Evolutionary conservation across 2,113 vertebrate species (phyloP).

Genomic region (Pseudopodoces humilis): DNA sequence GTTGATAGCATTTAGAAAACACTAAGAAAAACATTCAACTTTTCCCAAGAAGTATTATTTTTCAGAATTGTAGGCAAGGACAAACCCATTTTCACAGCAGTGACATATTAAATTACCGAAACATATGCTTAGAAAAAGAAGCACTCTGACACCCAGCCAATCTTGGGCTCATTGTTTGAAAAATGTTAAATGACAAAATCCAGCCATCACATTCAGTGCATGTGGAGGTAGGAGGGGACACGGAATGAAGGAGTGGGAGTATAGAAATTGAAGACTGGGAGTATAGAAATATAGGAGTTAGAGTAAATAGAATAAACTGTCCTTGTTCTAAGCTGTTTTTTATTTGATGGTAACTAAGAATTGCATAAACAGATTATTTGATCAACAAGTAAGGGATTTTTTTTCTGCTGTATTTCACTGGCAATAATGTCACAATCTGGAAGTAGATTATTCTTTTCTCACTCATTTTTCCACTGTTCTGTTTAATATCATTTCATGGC

Average conservation of each 20-base stretch:
- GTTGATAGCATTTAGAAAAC: neutral
- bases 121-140: neutral
- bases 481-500: neutral
- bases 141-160: neutral
- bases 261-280: neutral
- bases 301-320: neutral
- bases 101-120: neutral
- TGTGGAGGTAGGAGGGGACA: neutral
- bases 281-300: neutral
- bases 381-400: neutral
- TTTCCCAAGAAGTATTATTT: neutral
- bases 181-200: constrained; percentile 10
- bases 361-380: neutral
- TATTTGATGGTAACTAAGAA: neutral
- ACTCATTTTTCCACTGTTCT: neutral
- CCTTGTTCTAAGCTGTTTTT: neutral
- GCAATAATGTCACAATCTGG: neutral
- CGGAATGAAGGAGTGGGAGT: neutral
- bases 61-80: neutral
- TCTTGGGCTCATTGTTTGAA: neutral
- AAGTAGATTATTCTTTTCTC: neutral
- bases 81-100: neutral
- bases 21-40: neutral
- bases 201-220: neutral
- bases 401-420: neutral